Conservation (phyloP, 2,888 invertebrate species). For the Ectemnius continuus region DNA sequence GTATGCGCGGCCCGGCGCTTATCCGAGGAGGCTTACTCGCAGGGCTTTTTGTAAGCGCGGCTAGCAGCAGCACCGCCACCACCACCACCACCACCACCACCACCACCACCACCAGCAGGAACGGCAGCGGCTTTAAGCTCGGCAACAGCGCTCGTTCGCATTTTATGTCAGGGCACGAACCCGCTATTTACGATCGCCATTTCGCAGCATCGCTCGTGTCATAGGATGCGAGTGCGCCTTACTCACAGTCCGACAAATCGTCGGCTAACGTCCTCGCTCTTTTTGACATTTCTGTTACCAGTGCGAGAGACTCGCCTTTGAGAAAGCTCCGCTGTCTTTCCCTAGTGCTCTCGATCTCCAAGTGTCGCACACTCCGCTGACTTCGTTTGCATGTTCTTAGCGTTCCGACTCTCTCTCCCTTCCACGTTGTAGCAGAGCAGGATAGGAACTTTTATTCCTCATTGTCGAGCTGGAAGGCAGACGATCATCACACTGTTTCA, state of each 20-base stretch:
- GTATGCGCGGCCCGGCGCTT: conserved; percentile 48
- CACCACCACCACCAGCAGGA: too few relatives aligned
- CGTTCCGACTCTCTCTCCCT: too few relatives aligned
- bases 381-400: too few relatives aligned
- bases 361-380: too few relatives aligned
- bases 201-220: conserved; percentile 30
- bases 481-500: too few relatives aligned
- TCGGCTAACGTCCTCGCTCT: conserved; percentile 33
- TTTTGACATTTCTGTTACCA: conserved; percentile 21
- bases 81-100: too few relatives aligned
- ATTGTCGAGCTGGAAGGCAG: too few relatives aligned
- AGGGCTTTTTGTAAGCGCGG: conserved; percentile 39
- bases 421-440: too few relatives aligned
- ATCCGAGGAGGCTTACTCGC: conserved; percentile 38
- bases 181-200: conserved; percentile 58
- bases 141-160: conserved; percentile 32
- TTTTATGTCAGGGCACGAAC: conserved; percentile 55
- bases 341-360: not conserved
- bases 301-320: too few relatives aligned
- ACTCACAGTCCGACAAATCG: conserved; percentile 35
- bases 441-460: too few relatives aligned
- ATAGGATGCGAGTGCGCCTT: conserved; percentile 16
- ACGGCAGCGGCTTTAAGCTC: conserved; percentile 38
- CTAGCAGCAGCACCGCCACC: too few relatives aligned
- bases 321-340: not conserved